Evolutionary conservation across 1,140 invertebrate species (phyloP), one percentile per base, ranked within the genome.

Genomic region (Panonychus citri): DNA sequence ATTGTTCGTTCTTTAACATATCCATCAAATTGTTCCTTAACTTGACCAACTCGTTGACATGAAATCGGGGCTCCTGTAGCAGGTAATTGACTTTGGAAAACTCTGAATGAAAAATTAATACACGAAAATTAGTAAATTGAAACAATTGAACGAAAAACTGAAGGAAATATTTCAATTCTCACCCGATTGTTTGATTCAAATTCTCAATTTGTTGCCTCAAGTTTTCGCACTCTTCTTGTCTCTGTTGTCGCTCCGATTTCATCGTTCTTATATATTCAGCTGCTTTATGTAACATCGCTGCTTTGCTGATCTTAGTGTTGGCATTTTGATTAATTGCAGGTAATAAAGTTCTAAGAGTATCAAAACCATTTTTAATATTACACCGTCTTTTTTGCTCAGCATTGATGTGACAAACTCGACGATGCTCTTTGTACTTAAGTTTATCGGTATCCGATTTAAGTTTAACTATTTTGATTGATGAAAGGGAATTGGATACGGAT

Each of bases 321-420:
- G 87, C 83, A 72, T 87, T 93, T 63, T 85, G 80, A 69, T 79
- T 83, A 15, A 95, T 75, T 59, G 72, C 65, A 28, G 91, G 91
- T 66, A 96, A 88, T n/a, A 97, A 74, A 57, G 80, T 80, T 68
- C 93, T 85, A 55, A 97, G 74, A 67, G 82, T 82, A 69, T 97
- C 90, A 70, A 96, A 96, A 26, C 91, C 90, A 72, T 85, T 90
- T 74, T 96, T 96, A 61, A 96, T 94, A 67, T 94, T 95, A 67
- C 86, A 91, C 40, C 93, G 76, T 34, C 94, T 76, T 69, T 97
- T 98, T 72, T 97, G 91, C 68, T 99, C 94, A 0, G 93, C 89
- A 68, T 95, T 90, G 58, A 94, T 85, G 69, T 97, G 93, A 28
- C 85, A 68, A 19, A 70, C 70, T 54, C 72, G 64, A 46, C 73